These are phyloP conservation scores for Psix sp. DNA, from an alignment of 1,140 invertebrate species.

Conservation along the genomic window DNA sequence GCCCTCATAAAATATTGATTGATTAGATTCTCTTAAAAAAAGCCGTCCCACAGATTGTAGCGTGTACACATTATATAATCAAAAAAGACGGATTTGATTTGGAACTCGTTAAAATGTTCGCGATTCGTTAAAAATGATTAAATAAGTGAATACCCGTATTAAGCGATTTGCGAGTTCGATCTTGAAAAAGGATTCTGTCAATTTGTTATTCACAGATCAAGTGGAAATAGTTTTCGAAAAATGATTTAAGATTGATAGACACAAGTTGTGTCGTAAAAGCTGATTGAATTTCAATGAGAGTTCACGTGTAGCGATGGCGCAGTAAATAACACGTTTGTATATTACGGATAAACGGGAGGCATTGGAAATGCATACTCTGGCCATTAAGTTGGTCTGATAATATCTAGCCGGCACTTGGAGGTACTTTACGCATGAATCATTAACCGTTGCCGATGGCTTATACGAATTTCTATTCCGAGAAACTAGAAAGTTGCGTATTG, in stretches of 20 bases:
- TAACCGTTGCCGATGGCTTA: slow-evolving; percentile 55
- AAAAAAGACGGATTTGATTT: too few species aligned
- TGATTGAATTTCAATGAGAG: slow-evolving; percentile 52
- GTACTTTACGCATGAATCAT: slow-evolving; percentile 59
- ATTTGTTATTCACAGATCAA: too few species aligned
- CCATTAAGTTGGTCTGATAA: slow-evolving; percentile 56
- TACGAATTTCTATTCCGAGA: slow-evolving; percentile 55
- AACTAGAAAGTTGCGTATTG: slow-evolving; percentile 43
- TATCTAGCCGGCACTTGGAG: slow-evolving; percentile 28
- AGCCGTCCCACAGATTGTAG: too few species aligned
- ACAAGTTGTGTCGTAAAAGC: slow-evolving; percentile 18
- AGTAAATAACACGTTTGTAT: slow-evolving; percentile 54
- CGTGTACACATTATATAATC: too few species aligned
- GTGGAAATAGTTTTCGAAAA: too few species aligned
- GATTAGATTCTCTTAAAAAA: too few species aligned
- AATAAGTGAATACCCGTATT: too few species aligned
- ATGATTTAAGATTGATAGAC: slow-evolving; percentile 22
- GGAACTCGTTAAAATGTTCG: too few species aligned
- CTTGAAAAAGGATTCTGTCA: too few species aligned
- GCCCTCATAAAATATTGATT: too few species aligned
- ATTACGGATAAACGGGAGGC: slow-evolving; percentile 41
- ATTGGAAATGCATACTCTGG: slow-evolving; percentile 47
- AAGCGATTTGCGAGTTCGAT: too few species aligned
- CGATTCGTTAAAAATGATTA: too few species aligned
- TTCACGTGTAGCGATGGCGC: slow-evolving; percentile 32